phyloP scores from a whole-genome alignment of 1,140 invertebrate species.

The Rhopalosiphum maidis region DNA sequence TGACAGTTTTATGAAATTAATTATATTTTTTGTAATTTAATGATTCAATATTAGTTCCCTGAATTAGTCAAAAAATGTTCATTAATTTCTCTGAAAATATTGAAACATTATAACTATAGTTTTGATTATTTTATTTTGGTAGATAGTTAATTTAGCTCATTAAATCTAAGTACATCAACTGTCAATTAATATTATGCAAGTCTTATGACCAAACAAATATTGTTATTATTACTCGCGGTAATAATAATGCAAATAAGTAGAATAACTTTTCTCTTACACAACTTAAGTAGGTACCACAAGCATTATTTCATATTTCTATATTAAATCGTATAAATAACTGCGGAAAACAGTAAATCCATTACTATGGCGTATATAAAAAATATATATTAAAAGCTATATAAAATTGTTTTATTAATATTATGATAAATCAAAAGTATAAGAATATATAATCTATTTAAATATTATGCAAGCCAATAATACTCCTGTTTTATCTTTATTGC shows the following conservation, averaged over 20 bases:
- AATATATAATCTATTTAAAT: background rate
- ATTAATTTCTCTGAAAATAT: background rate
- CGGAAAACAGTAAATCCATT: background rate
- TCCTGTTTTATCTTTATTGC: background rate
- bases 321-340: background rate
- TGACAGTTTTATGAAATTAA: background rate
- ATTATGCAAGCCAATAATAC: background rate
- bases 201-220: background rate
- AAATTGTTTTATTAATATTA: background rate
- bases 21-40: background rate
- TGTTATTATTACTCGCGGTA: background rate
- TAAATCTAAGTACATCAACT: background rate
- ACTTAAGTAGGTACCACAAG: background rate
- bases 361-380: background rate
- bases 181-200: background rate
- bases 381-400: background rate
- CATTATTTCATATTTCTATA: background rate
- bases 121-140: background rate
- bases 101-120: background rate
- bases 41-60: background rate
- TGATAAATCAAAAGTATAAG: background rate
- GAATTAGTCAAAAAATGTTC: background rate
- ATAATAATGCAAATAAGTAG: background rate
- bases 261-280: background rate
- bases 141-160: background rate